Percentiles rank a stretch among this genome's conserved stretches.
Evolutionary conservation across 2,113 vertebrate species (phyloP).

Genomic region (Anarrhichthys ocellatus): DNA sequence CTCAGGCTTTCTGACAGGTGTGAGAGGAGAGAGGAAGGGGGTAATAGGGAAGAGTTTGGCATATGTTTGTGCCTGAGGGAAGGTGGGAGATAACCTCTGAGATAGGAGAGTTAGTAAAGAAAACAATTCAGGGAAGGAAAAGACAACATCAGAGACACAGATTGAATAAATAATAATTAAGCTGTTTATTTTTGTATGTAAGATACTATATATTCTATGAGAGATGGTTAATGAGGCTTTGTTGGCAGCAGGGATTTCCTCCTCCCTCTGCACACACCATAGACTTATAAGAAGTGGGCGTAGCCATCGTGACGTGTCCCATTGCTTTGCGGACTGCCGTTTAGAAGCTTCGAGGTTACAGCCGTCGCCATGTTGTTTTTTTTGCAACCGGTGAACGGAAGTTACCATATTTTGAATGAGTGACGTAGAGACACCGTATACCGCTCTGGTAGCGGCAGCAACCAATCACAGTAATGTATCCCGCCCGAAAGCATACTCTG

Average conservation of each 20-base stretch:
- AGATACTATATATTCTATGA: constrained; percentile 23
- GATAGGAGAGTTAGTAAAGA: constrained; percentile 35
- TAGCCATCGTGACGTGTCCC: background rate
- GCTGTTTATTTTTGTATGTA: constrained; percentile 19
- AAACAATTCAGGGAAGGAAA: constrained; percentile 3
- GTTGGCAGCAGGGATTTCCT: constrained; percentile 45
- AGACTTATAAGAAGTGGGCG: background rate
- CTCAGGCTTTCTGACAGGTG: constrained; percentile 54
- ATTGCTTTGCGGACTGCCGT: background rate
- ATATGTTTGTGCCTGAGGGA: constrained; percentile 54
- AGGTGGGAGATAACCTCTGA: constrained; percentile 52
- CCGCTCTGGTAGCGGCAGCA: no score
- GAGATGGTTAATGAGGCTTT: constrained; percentile 28
- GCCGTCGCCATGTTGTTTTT: no score
- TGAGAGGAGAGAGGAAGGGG: constrained; percentile 44
- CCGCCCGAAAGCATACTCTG: background rate
- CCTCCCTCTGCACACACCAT: constrained; percentile 19
- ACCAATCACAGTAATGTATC: no score
- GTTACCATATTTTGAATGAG: no score
- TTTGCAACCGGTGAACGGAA: no score
- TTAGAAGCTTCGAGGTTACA: no score
- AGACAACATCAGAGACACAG: constrained; percentile 36
- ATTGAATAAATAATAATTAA: constrained; percentile 45
- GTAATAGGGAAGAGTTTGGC: constrained; percentile 21
- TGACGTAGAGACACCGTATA: no score